Conservation (phyloP, 2,797 vertebrate genomes). For the Paedocypris micromegethes region DNA sequence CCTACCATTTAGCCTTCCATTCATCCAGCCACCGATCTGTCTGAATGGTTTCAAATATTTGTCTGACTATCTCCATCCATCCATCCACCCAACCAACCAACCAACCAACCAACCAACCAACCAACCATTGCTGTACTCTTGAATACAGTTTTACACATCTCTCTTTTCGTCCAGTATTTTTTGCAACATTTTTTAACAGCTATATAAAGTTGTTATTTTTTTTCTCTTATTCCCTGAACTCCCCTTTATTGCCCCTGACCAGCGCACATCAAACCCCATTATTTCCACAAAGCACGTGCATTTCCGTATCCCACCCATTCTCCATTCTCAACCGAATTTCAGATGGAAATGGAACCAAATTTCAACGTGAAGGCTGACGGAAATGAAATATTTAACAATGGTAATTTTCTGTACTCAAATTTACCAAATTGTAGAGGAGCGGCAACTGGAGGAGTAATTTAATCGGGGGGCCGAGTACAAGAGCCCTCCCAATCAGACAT, state of each 20-base stretch:
- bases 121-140: no score
- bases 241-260: constrained; percentile 32
- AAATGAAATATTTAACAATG: constrained; percentile 56
- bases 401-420: constrained; percentile 51
- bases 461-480: constrained; percentile 33
- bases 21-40: no score
- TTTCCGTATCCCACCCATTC: constrained; percentile 46
- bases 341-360: constrained; percentile 55
- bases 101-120: no score
- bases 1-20: no score
- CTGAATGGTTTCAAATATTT: no score
- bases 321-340: constrained; percentile 50
- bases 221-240: constrained; percentile 22
- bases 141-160: no score
- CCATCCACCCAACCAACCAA: no score
- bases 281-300: constrained; percentile 38
- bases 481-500: constrained; percentile 41
- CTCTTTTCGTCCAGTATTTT: neutral
- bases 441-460: constrained; percentile 53
- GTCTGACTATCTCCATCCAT: no score
- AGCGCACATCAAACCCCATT: constrained; percentile 36
- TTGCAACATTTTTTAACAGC: neutral
- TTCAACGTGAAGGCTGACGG: constrained; percentile 45
- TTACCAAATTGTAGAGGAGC: constrained; percentile 56
- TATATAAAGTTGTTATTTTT: neutral